phyloP scores from a whole-genome alignment of 2,113 vertebrate species.

The Haemorhous mexicanus region DNA sequence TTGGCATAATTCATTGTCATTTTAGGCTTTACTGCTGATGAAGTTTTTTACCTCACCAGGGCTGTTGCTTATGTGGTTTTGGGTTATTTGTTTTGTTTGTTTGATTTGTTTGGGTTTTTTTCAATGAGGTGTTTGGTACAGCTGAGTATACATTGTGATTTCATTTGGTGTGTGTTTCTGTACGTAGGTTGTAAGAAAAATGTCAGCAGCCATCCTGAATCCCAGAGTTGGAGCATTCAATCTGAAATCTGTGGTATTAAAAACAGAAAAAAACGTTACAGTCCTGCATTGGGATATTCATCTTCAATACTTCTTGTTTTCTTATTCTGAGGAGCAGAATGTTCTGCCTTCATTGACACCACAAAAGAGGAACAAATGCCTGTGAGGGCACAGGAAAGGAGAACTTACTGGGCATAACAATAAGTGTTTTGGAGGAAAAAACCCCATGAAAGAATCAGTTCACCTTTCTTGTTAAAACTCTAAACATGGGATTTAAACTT shows the following conservation, averaged over 20 bases:
- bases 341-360: not conserved
- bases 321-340: not conserved
- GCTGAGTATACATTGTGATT: not conserved
- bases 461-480: not conserved
- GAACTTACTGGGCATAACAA: not conserved
- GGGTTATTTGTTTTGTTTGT: not conserved
- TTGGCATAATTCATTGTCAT: not conserved
- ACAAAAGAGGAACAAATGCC: not conserved
- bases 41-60: not conserved
- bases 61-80: not conserved
- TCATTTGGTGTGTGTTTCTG: not conserved
- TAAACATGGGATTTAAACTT: not conserved
- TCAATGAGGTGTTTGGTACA: not conserved
- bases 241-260: not conserved
- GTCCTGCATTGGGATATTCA: not conserved
- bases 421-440: not conserved
- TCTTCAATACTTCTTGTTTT: not conserved
- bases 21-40: not conserved
- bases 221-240: not conserved
- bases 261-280: not conserved
- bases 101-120: not conserved
- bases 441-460: fast-evolving
- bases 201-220: not conserved
- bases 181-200: not conserved
- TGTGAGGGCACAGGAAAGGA: not conserved